These are phyloP conservation scores for Tridacna crocea DNA, from an alignment of 2,888 invertebrate genomes.

Conservation along the genomic window DNA sequence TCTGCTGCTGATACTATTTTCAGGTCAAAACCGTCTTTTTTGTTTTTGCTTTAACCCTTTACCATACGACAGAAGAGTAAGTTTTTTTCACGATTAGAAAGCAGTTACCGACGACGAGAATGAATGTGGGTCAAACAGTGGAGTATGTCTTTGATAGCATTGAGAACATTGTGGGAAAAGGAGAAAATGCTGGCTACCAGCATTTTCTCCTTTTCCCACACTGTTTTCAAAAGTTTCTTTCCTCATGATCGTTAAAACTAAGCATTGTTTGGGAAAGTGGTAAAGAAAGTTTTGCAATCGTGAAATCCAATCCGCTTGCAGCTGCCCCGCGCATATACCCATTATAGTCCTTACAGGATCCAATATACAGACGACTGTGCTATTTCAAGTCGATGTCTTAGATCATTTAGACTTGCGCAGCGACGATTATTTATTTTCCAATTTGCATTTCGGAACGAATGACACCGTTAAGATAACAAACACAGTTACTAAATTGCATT, in stretches of 20 bases:
- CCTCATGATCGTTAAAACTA: not conserved
- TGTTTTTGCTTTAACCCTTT: not conserved
- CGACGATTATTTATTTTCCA: no score
- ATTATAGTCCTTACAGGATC: no score
- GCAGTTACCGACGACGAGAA: not conserved
- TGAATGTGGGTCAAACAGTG: no score
- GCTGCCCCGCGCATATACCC: no score
- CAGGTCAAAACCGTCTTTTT: not conserved
- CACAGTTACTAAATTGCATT: no score
- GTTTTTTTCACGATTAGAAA: not conserved
- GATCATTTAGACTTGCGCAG: no score
- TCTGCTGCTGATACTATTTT: no score
- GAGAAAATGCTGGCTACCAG: not conserved
- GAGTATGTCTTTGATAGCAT: not conserved
- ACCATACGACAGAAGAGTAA: not conserved
- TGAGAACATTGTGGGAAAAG: constrained; percentile 4
- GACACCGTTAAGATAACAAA: no score
- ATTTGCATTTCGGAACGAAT: no score
- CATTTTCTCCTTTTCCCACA: constrained; percentile 8
- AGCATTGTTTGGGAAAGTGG: not conserved
- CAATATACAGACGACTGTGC: no score
- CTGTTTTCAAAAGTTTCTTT: not conserved
- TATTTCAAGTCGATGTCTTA: no score
- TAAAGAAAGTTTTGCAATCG: not conserved
- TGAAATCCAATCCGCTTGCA: no score